Percentiles rank a stretch among this genome's conserved stretches.
Conservation (phyloP, 1,140 invertebrate species). For the Chlorops oryzae region DNA sequence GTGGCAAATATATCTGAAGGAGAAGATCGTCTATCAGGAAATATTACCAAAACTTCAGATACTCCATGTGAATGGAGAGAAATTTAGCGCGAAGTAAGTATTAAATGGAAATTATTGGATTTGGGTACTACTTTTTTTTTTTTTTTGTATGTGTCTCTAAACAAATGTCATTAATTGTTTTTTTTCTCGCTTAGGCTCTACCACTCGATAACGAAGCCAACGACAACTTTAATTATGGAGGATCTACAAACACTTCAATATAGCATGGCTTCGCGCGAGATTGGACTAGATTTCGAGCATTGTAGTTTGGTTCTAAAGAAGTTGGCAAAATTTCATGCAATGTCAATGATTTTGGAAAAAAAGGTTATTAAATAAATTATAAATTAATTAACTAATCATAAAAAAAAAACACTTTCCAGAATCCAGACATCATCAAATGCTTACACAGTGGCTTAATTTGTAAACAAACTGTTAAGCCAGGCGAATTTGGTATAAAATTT, state of each 20-base stretch:
- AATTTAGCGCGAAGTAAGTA: conserved; percentile 29
- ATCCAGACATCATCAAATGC: no score
- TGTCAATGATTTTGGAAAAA: conserved; percentile 27
- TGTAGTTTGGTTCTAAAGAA: conserved; percentile 25
- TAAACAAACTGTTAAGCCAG: background rate
- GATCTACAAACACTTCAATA: conserved; percentile 25
- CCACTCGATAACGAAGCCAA: background rate
- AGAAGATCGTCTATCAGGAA: conserved; percentile 24
- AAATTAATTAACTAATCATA: background rate
- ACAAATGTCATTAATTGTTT: conserved; percentile 5
- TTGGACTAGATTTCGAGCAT: conserved; percentile 19
- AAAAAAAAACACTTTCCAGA: no score
- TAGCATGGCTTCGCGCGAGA: conserved; percentile 15
- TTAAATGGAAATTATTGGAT: background rate
- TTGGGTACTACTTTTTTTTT: background rate
- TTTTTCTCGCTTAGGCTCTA: conserved; percentile 16
- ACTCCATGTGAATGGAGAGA: conserved; percentile 12
- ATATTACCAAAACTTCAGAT: conserved; percentile 25
- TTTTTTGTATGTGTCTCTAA: conserved; percentile 5
- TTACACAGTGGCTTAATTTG: no score
- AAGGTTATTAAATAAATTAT: conserved; percentile 4
- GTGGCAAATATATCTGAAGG: conserved; percentile 26
- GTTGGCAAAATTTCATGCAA: conserved; percentile 32
- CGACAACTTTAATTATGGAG: conserved; percentile 31
- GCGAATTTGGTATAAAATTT: background rate